Evolutionary conservation across 1,140 invertebrate species (phyloP), one percentile per base, ranked within the genome.

Genomic region (Ridgeia piscesae): DNA sequence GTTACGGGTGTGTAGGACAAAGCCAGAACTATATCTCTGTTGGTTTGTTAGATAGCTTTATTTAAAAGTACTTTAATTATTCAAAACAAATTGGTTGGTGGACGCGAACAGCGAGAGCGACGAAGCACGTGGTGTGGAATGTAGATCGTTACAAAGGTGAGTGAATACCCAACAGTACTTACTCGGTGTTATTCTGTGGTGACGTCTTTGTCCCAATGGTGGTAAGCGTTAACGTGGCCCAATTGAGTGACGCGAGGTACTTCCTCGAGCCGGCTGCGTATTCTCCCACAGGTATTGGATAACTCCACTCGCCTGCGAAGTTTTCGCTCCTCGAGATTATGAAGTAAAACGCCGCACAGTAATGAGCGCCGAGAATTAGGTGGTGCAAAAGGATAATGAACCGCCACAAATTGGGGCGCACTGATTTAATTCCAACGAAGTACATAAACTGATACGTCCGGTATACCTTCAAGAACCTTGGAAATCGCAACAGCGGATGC

Each of bases 321-420:
- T 97, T 97, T 96, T 99, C 98, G 35, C 98, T 97, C 95, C 99
- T 98, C 8, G 98, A 99, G 34, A 99, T 97, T 93, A 99, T 96
- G 96, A 98, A 99, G 96, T 99, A 99, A 96, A 99, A 99, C 95
- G 98, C 99, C 58, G 98, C 98, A 95, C 99, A 99, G 98, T 98
- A 99, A 95, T 99, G 99, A 34, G 98, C 98, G 93, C 99, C 97
- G 94, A 99, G 98, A 93, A 99, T 97, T 58, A 99, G 97, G 94
- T 99, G 99, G 95, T 99, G 99, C 93, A 99, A 98, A 35, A 99
- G 96, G 96, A 99, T 99, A 93, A 99, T 97, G 34, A 99, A 98
- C n/a, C 99, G 97, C 98, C 98, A 99, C 94, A 99, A 97, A 96
- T 99, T 99, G 6, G 99, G 99, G 96, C 98, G 99, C 58, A 99